Evolutionary conservation across 2,113 vertebrate species (phyloP), one percentile per base, ranked within the genome.

Genomic region (Nestor notabilis): DNA sequence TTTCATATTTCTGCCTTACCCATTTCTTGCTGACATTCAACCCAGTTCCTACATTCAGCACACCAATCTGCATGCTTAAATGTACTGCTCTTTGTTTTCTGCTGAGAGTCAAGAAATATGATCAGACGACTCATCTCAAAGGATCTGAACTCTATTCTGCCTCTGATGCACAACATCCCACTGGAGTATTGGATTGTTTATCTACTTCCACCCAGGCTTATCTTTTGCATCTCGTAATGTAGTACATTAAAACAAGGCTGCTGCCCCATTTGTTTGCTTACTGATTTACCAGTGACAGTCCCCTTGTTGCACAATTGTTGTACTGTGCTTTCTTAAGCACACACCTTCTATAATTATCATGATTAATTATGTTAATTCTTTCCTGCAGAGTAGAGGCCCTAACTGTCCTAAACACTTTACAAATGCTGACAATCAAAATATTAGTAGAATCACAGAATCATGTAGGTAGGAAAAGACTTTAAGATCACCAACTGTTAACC

Each of bases 141-240:
- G 43, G 78, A 95, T 97, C 97, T 93, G 82, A 86, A 89, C 83
- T 92, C 76, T 87, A 94, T 92, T 97, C 76, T 89, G 79, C 78
- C 84, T 93, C 83, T 39, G 72, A 69, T 68, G 64, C 93, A 95
- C 76, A 97, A 95, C 95, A 96, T 97, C 96, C 94, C 96, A 94
- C 94, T 66, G 89, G 95, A 97, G 95, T 93, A 97, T 95, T 94
- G 92, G 94, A 87, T 96, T 96, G 92, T 97, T 98, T 96, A 98
- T 97, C 97, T 97, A 35, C 95, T 98, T 87, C 90, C 95, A 87
- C n/a, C 87, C 85, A 83, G 83, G 61, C 83, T 98, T 98, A 98
- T 95, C 97, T 96, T 95, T 90, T 18, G 14, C 89, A 97, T 97
- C 97, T 92, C 39, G 64, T 78, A 96, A 97, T 93, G 84, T 89